Evolutionary conservation across 2,797 vertebrate genomes (phyloP), one percentile per base, ranked within the genome.

Genomic region (Sorex maritimensis): DNA sequence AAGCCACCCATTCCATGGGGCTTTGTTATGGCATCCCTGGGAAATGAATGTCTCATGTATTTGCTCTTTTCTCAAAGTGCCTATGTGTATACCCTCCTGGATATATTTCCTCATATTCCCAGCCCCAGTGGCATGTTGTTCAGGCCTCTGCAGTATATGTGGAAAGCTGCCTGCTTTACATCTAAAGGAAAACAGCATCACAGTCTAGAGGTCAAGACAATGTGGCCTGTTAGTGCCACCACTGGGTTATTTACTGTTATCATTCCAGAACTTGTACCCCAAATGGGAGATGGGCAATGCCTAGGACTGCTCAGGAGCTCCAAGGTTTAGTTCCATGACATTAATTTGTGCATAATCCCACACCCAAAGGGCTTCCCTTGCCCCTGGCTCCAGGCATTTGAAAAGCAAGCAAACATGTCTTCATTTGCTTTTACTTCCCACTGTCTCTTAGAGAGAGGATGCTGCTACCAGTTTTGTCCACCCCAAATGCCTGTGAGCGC

Each of bases 71-170:
- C 26, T 67, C 87, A 77, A 44, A 26, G 63, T 13, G 15, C 41
- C 34, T 8, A 0, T 0, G 0, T 7, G 15, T 4, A 4, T 0
- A 8, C 28, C 85, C 71, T 26, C 77, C 2, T 19, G 5, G 3
- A 67, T 46, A 69, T 44, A 38, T n/a, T 84, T 15, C 71, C 34
- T 63, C 4, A 0, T n/a, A 69, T n/a, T 63, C 26, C 38, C 46
- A 34, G 63, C 24, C 77, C 4, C 73, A 38, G 2, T 0, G 0
- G 21, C 52, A 52, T 2, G 58, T n/a, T 72, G 6, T 14, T 52
- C 49, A 13, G 65, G 41, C 30, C 41, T 88, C 84, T 68, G 38
- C 78, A 71, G 24, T 83, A 46, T 61, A 19, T 17, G 21, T 61
- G 19, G 21, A 61, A 72, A 9, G 1, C 34, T 52, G 10, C n/a